These are phyloP conservation scores for Bathybates hornii DNA, from an alignment of 2,113 vertebrate genomes.

Conservation along the genomic window DNA sequence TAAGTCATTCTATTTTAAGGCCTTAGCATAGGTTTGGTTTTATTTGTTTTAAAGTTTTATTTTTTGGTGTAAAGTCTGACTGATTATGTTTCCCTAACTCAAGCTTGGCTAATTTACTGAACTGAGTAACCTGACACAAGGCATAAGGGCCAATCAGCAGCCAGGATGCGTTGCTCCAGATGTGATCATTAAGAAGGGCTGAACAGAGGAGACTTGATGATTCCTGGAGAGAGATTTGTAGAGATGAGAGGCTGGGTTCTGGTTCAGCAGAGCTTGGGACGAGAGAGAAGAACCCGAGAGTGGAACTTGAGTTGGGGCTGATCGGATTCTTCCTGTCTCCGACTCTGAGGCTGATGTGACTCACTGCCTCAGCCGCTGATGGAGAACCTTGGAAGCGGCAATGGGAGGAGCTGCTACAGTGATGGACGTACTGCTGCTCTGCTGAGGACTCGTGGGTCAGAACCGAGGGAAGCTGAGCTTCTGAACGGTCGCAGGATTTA, in stretches of 20 bases:
- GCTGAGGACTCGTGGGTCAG: neutral
- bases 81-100: accelerated
- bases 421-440: neutral
- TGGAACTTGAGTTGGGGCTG: neutral
- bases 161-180: accelerated
- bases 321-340: neutral
- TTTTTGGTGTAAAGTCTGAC: neutral
- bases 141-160: neutral
- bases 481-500: neutral
- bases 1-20: neutral
- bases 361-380: neutral
- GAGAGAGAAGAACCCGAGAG: accelerated
- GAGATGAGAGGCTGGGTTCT: neutral
- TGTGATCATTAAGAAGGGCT: accelerated
- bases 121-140: accelerated
- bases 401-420: neutral
- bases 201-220: neutral
- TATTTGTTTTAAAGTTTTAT: accelerated
- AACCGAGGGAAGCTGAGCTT: neutral
- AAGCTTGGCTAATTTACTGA: accelerated
- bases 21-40: accelerated
- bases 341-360: accelerated
- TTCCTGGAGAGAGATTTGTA: neutral
- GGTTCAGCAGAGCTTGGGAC: neutral
- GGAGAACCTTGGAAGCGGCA: accelerated